Percentiles rank a stretch among this genome's conserved stretches.
These are phyloP conservation scores for Stenolophus ochropezus DNA, from an alignment of 2,888 invertebrate species.

Conservation along the genomic window DNA sequence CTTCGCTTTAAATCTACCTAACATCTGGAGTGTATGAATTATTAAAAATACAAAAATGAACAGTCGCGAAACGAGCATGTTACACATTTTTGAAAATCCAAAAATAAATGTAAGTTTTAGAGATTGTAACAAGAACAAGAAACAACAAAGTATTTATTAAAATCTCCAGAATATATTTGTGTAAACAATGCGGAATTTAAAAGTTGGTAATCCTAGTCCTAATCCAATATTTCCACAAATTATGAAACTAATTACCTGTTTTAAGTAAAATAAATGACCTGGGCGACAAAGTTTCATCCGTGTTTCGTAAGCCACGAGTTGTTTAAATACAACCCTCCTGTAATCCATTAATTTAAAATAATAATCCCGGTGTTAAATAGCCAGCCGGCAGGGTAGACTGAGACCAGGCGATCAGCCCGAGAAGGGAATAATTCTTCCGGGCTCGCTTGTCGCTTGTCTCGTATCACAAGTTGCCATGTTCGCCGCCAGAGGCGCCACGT, in stretches of 20 bases:
- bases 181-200: neutral
- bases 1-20: no score
- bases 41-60: no score
- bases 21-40: no score
- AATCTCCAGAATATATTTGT: no score
- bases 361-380: slow-evolving; percentile 37
- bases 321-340: slow-evolving; percentile 23
- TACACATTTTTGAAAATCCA: no score
- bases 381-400: no score
- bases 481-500: neutral
- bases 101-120: no score
- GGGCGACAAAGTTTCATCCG: slow-evolving; percentile 12
- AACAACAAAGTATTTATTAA: no score
- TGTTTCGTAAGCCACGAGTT: slow-evolving; percentile 18
- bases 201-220: neutral
- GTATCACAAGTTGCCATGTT: neutral
- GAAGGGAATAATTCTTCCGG: neutral
- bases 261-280: slow-evolving; percentile 29
- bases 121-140: no score
- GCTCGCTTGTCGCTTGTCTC: neutral
- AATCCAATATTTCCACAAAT: slow-evolving; percentile 30
- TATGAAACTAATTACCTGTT: slow-evolving; percentile 23
- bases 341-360: slow-evolving; percentile 46
- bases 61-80: no score
- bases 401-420: neutral